These are phyloP conservation scores for Punctoribates punctum DNA, from an alignment of 2,888 invertebrate genomes.

Conservation along the genomic window DNA sequence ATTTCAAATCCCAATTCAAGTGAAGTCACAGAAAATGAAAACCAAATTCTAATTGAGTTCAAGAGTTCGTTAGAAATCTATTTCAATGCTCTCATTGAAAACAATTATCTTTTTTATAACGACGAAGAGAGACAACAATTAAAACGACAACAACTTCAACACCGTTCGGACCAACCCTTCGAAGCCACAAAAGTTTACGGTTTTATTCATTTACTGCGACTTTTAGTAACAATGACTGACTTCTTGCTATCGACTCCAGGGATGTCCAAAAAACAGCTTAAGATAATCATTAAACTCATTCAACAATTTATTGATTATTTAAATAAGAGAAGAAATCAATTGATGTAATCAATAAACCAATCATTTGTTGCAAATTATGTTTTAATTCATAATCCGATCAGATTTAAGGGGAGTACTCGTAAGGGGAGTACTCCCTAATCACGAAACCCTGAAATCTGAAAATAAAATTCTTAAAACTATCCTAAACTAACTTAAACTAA, in stretches of 20 bases:
- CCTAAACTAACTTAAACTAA: too few relatives aligned
- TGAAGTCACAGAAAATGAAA: background rate
- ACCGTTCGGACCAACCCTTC: background rate
- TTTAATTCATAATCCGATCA: too few relatives aligned
- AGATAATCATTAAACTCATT: conserved; percentile 10
- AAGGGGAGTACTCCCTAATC: too few relatives aligned
- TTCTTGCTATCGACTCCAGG: conserved; percentile 38
- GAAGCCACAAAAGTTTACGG: conserved; percentile 33
- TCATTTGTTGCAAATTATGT: too few relatives aligned
- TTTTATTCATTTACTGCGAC: conserved; percentile 38
- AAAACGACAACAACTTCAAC: background rate
- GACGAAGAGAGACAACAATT: conserved; percentile 28
- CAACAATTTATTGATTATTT: conserved; percentile 36
- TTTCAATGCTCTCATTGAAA: conserved; percentile 38
- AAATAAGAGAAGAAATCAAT: conserved; percentile 22
- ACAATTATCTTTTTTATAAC: conserved; percentile 37
- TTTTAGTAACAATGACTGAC: conserved; percentile 35
- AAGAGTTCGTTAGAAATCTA: conserved; percentile 40
- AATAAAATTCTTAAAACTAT: too few relatives aligned
- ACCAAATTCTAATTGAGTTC: conserved; percentile 30
- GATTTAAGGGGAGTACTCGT: too few relatives aligned
- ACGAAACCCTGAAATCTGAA: too few relatives aligned
- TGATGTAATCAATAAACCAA: background rate
- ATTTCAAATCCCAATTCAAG: background rate
- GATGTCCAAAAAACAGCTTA: conserved; percentile 36